A percentile compares a stretch with the other conserved stretches of the same genome.
These are phyloP conservation scores for Elephas maximus DNA, from an alignment of 2,113 vertebrate genomes.

Conservation along the genomic window DNA sequence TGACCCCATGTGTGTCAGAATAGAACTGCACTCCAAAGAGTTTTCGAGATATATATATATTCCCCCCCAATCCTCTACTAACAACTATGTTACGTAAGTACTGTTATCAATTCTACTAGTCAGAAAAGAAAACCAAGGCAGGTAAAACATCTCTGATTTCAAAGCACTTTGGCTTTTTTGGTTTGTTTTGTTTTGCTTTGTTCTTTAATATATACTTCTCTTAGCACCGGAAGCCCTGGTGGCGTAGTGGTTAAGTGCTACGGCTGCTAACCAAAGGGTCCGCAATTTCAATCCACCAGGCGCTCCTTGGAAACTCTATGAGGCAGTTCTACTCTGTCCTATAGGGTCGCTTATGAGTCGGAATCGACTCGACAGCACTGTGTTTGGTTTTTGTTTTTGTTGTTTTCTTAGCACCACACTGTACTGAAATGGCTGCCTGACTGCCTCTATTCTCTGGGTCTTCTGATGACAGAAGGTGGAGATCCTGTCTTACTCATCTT, in stretches of 20 bases:
- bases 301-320: too few species aligned
- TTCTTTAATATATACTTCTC: neutral
- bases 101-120: neutral
- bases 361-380: too few species aligned
- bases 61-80: neutral
- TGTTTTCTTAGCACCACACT: neutral
- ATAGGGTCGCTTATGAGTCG: too few species aligned
- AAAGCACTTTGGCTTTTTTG: neutral
- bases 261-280: too few species aligned
- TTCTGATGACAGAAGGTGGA: neutral
- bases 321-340: too few species aligned
- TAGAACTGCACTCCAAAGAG: neutral
- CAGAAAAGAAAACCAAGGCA: neutral
- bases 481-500: neutral
- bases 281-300: too few species aligned
- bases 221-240: too few species aligned
- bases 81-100: neutral
- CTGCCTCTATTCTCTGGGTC: neutral
- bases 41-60: neutral
- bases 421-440: neutral
- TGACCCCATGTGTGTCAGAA: neutral
- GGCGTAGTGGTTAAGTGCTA: too few species aligned
- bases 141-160: slow-evolving; percentile 32
- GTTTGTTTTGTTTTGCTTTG: neutral
- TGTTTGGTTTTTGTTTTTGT: too few species aligned